Percentiles rank a stretch among this genome's conserved stretches.
Conservation (phyloP, 2,113 vertebrate genomes). For the Spheniscus mendiculus region DNA sequence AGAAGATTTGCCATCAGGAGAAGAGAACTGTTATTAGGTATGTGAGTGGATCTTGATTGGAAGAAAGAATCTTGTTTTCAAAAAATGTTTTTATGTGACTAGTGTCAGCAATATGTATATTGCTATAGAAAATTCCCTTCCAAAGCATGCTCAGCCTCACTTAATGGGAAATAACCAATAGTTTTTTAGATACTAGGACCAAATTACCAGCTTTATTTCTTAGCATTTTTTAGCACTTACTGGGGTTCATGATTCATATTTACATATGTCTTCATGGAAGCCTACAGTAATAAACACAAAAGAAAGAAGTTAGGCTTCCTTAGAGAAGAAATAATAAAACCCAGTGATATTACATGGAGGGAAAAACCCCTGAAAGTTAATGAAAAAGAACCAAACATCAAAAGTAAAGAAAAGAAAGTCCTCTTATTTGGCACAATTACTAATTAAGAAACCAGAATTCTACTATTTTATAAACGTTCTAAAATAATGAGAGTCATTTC, state of each 20-base stretch:
- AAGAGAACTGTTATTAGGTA: constrained; percentile 87
- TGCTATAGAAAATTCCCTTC: background rate
- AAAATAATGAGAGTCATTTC: constrained; percentile 1
- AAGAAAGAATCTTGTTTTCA: background rate
- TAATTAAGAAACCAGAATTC: background rate
- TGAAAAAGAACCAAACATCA: background rate
- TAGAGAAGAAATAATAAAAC: background rate
- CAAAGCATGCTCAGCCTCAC: background rate
- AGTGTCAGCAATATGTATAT: background rate
- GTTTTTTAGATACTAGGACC: background rate
- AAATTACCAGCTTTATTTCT: background rate
- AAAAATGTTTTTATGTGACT: background rate
- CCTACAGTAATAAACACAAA: background rate
- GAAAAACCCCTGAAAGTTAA: background rate
- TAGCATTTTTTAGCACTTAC: background rate
- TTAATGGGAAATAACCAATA: background rate
- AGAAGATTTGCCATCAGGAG: constrained; percentile 80
- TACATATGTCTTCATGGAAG: background rate
- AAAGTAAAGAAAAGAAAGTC: background rate
- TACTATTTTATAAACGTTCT: background rate
- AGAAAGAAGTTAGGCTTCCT: background rate
- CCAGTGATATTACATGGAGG: background rate
- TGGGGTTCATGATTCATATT: background rate
- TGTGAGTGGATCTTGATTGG: rapidly evolving
- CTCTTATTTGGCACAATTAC: background rate